Percentiles rank a stretch among this genome's conserved stretches.
Evolutionary conservation across 2,797 vertebrate genomes (phyloP).

Genomic region (Phaenicophaeus curvirostris): DNA sequence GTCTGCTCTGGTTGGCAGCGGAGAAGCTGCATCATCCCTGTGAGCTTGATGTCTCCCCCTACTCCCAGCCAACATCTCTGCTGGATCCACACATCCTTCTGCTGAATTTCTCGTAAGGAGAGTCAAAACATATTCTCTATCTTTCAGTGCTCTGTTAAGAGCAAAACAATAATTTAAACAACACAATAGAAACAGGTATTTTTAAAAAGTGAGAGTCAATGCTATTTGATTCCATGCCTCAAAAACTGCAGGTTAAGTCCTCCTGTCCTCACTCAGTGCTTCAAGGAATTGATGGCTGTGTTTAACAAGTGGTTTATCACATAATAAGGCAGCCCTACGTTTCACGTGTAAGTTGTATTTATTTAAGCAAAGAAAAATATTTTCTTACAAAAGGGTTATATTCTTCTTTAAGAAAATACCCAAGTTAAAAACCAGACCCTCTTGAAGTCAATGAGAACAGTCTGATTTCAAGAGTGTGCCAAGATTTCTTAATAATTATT

Average conservation of each 20-base stretch:
- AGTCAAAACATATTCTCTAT: neutral
- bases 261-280: neutral
- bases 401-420: neutral
- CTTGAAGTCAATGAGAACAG: neutral
- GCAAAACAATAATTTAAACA: neutral
- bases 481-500: neutral
- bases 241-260: neutral
- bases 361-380: neutral
- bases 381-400: neutral
- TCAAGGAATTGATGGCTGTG: neutral
- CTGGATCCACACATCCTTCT: neutral
- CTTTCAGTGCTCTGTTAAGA: neutral
- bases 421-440: neutral
- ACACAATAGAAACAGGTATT: neutral
- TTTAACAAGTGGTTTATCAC: neutral
- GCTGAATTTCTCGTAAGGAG: neutral
- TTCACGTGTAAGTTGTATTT: neutral
- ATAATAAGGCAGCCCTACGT: neutral
- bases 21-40: neutral
- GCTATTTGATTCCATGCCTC: neutral
- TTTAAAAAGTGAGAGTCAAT: neutral
- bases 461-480: neutral
- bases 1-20: neutral
- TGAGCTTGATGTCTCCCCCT: neutral
- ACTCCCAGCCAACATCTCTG: neutral